Evolutionary conservation across 2,888 invertebrate species (phyloP).

Genomic region (Criorhina ranunculi): DNA sequence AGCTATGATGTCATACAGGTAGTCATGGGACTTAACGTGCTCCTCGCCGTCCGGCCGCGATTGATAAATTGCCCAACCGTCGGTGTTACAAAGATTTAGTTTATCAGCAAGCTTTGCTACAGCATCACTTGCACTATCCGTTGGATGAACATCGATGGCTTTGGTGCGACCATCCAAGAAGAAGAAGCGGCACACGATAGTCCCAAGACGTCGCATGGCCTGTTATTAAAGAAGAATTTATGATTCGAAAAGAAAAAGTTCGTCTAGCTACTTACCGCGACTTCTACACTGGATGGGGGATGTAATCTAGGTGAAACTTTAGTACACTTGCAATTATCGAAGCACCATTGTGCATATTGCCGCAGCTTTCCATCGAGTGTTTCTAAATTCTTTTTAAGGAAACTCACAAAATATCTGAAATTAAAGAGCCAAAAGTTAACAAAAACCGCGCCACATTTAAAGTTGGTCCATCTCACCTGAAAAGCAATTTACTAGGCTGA

Average conservation of each 20-base stretch:
- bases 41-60: constrained; percentile 94
- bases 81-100: constrained; percentile 91
- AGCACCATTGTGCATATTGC: constrained; percentile 97
- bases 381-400: constrained; percentile 88
- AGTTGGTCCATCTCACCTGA: constrained; percentile 79
- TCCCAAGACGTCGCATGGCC: constrained; percentile 96
- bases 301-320: constrained; percentile 92
- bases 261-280: constrained; percentile 95
- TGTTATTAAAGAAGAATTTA: constrained; percentile 80
- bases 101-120: constrained; percentile 95
- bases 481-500: constrained; percentile 88
- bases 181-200: constrained; percentile 96
- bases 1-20: constrained; percentile 96
- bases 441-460: background rate
- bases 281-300: constrained; percentile 96
- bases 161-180: constrained; percentile 97
- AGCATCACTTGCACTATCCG: constrained; percentile 96
- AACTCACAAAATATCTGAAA: constrained; percentile 90
- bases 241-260: background rate
- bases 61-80: constrained; percentile 98
- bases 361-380: constrained; percentile 89
- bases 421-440: background rate
- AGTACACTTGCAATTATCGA: constrained; percentile 95
- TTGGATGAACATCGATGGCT: constrained; percentile 97
- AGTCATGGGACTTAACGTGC: constrained; percentile 95